phyloP scores from a whole-genome alignment of 2,113 vertebrate genomes.

The Phyllostomus discolor region DNA sequence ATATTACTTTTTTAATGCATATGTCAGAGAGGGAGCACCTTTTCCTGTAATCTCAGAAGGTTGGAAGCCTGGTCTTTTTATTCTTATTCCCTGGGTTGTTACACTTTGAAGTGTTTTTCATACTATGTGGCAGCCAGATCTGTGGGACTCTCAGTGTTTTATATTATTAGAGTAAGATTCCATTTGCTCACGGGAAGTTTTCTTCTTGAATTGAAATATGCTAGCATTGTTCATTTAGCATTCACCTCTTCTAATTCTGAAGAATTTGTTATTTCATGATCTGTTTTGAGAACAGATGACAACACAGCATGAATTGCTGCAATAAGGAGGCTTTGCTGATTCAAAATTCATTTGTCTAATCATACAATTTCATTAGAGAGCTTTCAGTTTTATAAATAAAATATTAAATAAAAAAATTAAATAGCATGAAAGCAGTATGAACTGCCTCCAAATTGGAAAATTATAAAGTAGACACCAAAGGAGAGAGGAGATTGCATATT shows the following conservation, averaged over 20 bases:
- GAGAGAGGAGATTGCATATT: slow-evolving; percentile 4
- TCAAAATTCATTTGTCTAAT: slow-evolving; percentile 77
- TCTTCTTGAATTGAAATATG: slow-evolving; percentile 38
- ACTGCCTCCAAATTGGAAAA: background rate
- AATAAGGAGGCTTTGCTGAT: slow-evolving; percentile 76
- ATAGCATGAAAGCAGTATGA: slow-evolving; percentile 48
- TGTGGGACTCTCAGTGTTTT: background rate
- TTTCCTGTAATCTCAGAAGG: background rate
- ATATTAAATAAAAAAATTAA: slow-evolving; percentile 43
- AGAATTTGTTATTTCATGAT: slow-evolving; percentile 45
- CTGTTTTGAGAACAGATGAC: slow-evolving; percentile 77
- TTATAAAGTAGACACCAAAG: background rate
- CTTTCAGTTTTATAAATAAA: slow-evolving; percentile 58
- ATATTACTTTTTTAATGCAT: background rate
- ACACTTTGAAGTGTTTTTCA: background rate
- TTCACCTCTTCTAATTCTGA: slow-evolving; percentile 35
- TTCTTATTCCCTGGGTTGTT: background rate
- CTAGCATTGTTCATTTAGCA: slow-evolving; percentile 32
- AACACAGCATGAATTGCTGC: slow-evolving; percentile 78
- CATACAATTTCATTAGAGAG: slow-evolving; percentile 53
- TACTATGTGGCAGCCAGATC: background rate
- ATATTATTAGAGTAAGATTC: background rate
- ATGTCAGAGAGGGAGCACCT: background rate
- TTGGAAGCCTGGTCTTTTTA: background rate
- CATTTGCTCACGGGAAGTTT: slow-evolving; percentile 31